Conservation (phyloP, 1,140 invertebrate genomes). For the Diabrotica undecimpunctata region DNA sequence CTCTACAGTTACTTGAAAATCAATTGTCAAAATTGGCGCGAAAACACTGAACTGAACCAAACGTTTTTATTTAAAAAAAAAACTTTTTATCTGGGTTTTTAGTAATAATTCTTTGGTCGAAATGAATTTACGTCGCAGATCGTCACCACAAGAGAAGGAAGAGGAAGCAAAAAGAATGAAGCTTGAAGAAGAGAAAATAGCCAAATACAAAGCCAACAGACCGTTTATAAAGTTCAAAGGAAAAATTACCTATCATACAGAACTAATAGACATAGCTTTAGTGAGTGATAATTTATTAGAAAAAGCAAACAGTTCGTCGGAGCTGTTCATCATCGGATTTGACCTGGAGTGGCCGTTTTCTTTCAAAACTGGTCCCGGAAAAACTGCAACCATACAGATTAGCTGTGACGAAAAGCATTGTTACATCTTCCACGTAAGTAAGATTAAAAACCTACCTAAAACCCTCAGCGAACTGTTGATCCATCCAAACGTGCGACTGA, state of each 20-base stretch:
- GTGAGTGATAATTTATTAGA: constrained; percentile 52
- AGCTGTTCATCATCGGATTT: constrained; percentile 27
- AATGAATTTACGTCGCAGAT: not conserved
- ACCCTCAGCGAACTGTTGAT: constrained; percentile 52
- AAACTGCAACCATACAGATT: constrained; percentile 59
- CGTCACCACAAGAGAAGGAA: not conserved
- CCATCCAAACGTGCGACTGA: constrained; percentile 57
- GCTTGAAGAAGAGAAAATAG: not conserved
- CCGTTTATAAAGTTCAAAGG: constrained; percentile 16
- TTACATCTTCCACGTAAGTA: constrained; percentile 56
- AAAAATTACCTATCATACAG: constrained; percentile 13
- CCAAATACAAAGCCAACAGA: not conserved
- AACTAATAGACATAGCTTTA: constrained; percentile 48
- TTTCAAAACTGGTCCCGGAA: constrained; percentile 30
- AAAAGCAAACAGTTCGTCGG: constrained; percentile 23
- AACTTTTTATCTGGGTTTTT: too few species aligned
- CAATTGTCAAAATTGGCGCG: too few species aligned
- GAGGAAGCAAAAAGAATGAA: not conserved
- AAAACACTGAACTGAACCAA: too few species aligned
- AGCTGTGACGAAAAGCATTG: constrained; percentile 49
- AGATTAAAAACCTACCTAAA: constrained; percentile 55
- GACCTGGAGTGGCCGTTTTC: constrained; percentile 47
- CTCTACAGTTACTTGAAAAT: too few species aligned
- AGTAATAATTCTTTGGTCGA: too few species aligned
- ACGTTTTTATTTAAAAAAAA: too few species aligned